Conservation (phyloP, 1,140 invertebrate genomes). For the Drosophila prosaltans region DNA sequence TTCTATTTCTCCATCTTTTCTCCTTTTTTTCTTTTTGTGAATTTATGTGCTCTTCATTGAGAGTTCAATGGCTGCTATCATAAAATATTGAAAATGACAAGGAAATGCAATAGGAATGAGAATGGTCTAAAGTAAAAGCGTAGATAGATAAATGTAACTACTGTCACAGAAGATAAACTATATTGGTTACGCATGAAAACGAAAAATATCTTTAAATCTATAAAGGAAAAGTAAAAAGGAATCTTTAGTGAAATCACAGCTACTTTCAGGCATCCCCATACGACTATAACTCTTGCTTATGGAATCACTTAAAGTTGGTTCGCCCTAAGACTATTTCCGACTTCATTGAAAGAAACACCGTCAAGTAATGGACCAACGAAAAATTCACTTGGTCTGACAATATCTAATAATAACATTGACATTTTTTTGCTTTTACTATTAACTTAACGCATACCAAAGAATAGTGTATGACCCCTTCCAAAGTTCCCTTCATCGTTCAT, state of each 20-base stretch:
- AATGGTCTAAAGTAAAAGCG: constrained; percentile 1
- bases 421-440: constrained; percentile 63
- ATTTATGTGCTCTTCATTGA: constrained; percentile 68
- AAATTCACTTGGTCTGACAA: constrained; percentile 60
- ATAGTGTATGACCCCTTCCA: constrained; percentile 8
- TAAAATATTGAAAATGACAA: constrained; percentile 75
- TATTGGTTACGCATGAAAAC: constrained; percentile 2
- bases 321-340: background rate
- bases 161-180: constrained; percentile 10
- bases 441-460: constrained; percentile 69
- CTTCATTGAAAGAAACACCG: background rate
- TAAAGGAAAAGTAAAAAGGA: no score
- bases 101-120: constrained; percentile 21
- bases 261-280: no score
- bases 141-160: constrained; percentile 12
- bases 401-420: constrained; percentile 45
- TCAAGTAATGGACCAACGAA: constrained; percentile 55
- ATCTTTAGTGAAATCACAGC: background rate
- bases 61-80: constrained; percentile 70
- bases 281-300: no score
- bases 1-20: no score
- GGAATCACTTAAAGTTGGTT: background rate
- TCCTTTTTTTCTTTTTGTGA: constrained; percentile 35
- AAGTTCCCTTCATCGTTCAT: constrained; percentile 2
- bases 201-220: background rate